Percentiles rank a stretch among this genome's conserved stretches.
phyloP scores from a whole-genome alignment of 1,140 invertebrate genomes.

The Pseudomyrmex sp. region DNA sequence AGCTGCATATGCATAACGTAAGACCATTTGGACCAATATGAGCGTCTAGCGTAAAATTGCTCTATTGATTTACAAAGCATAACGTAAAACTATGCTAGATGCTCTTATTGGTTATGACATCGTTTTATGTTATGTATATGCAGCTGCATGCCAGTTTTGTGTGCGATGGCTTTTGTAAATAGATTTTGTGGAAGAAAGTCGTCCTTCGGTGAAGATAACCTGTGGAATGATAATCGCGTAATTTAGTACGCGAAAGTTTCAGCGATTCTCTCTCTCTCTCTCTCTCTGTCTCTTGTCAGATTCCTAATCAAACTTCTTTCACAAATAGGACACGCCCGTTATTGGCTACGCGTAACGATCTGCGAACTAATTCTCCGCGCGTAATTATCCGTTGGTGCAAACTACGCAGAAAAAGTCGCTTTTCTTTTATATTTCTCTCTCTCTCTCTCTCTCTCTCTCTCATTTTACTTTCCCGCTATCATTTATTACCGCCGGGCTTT shows the following conservation, averaged over 20 bases:
- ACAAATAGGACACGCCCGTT: neutral
- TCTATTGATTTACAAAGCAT: too few species aligned
- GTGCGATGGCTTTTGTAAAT: neutral
- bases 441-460: neutral
- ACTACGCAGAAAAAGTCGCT: neutral
- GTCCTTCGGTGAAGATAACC: neutral
- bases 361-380: slow-evolving; percentile 33
- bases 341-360: slow-evolving; percentile 19
- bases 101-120: too few species aligned
- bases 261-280: neutral
- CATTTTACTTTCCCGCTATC: slow-evolving; percentile 38
- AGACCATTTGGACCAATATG: too few species aligned
- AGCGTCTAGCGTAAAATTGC: too few species aligned
- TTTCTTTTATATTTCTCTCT: neutral
- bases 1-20: too few species aligned
- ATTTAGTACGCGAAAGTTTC: slow-evolving; percentile 19
- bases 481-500: slow-evolving; percentile 62
- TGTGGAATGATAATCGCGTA: slow-evolving; percentile 25
- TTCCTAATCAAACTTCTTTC: neutral
- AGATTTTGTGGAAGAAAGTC: neutral
- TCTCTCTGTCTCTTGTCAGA: neutral
- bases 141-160: too few species aligned
- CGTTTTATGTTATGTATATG: too few species aligned
- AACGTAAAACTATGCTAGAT: too few species aligned
- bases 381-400: slow-evolving; percentile 23